Percentiles rank a stretch among this genome's conserved stretches.
These are phyloP conservation scores for Montipora capitata DNA, from an alignment of 92 coral and sea anemone species.

Conservation along the genomic window DNA sequence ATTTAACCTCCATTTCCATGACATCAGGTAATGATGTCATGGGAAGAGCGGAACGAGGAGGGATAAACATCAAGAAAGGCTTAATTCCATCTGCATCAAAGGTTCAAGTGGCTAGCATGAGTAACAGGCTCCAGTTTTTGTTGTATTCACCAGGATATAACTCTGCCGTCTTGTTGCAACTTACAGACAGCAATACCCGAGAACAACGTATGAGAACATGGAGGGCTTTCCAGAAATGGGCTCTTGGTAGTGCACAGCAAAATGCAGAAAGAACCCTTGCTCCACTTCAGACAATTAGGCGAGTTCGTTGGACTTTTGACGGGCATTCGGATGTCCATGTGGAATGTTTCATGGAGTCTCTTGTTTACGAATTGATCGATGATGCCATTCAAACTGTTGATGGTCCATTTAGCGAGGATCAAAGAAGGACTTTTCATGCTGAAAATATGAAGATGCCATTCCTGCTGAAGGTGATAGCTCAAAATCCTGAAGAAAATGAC, in stretches of 20 bases:
- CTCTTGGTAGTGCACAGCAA: not conserved
- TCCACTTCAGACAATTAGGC: conserved; percentile 51
- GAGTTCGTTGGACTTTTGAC: conserved; percentile 52
- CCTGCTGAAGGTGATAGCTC: conserved; percentile 22
- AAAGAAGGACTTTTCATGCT: conserved; percentile 35
- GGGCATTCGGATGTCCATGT: conserved; percentile 70
- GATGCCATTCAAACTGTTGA: conserved; percentile 71
- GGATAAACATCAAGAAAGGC: conserved; percentile 74
- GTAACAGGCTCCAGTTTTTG: conserved; percentile 60
- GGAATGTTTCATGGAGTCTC: conserved; percentile 73
- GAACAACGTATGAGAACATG: conserved; percentile 58
- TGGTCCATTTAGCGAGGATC: conserved; percentile 54
- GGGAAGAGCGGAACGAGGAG: conserved; percentile 72
- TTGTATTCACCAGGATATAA: conserved; percentile 69
- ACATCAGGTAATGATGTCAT: conserved; percentile 84
- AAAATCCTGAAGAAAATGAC: not conserved
- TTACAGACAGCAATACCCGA: conserved; percentile 68
- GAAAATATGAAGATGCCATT: conserved; percentile 81
- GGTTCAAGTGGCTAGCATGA: conserved; percentile 74
- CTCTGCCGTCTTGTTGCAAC: conserved; percentile 70
- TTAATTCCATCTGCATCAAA: conserved; percentile 63
- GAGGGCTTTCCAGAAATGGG: conserved; percentile 69
- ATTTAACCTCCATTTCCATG: conserved; percentile 81
- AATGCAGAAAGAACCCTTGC: conserved; percentile 2
- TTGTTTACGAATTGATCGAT: conserved; percentile 77